phyloP scores from a whole-genome alignment of 2,888 invertebrate genomes.

The Caenorhabditis becei region DNA sequence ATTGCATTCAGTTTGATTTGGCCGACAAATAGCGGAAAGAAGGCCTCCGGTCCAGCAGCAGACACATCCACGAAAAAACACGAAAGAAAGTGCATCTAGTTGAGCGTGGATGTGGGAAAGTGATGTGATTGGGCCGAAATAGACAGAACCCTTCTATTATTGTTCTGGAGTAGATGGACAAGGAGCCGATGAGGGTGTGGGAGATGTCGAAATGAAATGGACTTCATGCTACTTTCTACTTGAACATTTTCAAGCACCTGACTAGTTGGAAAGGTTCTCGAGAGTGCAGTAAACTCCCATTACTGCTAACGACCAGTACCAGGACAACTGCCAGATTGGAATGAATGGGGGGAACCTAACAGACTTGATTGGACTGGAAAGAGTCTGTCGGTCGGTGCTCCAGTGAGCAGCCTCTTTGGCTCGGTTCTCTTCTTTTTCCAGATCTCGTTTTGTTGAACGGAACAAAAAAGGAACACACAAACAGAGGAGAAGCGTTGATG shows the following conservation, averaged over 20 bases:
- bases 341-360: too few relatives aligned
- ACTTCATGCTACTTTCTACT: neutral
- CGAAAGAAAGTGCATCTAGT: constrained; percentile 20
- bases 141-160: neutral
- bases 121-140: constrained; percentile 24
- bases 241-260: constrained; percentile 28
- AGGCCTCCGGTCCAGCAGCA: neutral
- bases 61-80: neutral
- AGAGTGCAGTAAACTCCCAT: constrained; percentile 18
- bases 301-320: neutral
- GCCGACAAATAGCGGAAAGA: constrained; percentile 34
- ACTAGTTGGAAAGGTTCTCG: neutral
- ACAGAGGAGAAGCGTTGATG: constrained; percentile 40
- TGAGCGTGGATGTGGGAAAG: constrained; percentile 37
- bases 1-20: constrained; percentile 56
- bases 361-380: constrained; percentile 15
- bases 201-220: neutral
- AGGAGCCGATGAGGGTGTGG: neutral
- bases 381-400: neutral
- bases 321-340: constrained; percentile 19
- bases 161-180: neutral
- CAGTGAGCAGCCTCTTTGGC: neutral
- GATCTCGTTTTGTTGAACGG: constrained; percentile 3
- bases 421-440: neutral
- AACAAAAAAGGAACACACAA: constrained; percentile 11